Conservation (phyloP, 2,113 vertebrate species). For the Dermatemys mawii region DNA sequence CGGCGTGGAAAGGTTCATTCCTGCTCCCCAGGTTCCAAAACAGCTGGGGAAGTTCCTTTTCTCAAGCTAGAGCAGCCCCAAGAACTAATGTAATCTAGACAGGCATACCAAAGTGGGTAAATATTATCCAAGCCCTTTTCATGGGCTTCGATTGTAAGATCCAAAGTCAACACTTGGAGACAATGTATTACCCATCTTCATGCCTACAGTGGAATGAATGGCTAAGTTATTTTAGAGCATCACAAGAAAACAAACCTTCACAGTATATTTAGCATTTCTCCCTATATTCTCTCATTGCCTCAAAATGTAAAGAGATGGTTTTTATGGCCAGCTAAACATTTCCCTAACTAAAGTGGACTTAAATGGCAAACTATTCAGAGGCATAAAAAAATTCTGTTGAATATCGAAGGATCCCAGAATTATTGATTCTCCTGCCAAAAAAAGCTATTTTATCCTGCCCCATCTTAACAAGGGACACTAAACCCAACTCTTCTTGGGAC, state of each 20-base stretch:
- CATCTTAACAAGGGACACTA: neutral
- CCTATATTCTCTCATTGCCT: neutral
- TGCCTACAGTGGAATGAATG: neutral
- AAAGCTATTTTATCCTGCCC: neutral
- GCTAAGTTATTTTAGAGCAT: constrained; percentile 4
- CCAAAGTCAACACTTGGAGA: neutral
- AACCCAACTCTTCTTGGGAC: neutral
- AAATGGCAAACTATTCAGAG: neutral
- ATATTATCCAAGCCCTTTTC: neutral
- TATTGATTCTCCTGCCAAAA: fast-evolving
- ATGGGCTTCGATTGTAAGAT: neutral
- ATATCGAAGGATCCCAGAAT: neutral
- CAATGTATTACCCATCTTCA: neutral
- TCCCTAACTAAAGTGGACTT: neutral
- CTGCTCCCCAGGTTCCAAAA: neutral
- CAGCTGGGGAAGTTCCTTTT: neutral
- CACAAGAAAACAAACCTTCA: constrained; percentile 17
- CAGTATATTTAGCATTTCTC: neutral
- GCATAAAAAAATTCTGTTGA: neutral
- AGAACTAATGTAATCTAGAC: neutral
- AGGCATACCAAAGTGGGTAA: constrained; percentile 1
- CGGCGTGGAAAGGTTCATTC: constrained; percentile 14
- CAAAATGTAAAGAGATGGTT: neutral
- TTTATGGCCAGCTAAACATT: neutral
- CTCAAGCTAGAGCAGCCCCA: neutral